phyloP scores from a whole-genome alignment of 2,797 vertebrate genomes.

The Hoplostethus mediterraneus region DNA sequence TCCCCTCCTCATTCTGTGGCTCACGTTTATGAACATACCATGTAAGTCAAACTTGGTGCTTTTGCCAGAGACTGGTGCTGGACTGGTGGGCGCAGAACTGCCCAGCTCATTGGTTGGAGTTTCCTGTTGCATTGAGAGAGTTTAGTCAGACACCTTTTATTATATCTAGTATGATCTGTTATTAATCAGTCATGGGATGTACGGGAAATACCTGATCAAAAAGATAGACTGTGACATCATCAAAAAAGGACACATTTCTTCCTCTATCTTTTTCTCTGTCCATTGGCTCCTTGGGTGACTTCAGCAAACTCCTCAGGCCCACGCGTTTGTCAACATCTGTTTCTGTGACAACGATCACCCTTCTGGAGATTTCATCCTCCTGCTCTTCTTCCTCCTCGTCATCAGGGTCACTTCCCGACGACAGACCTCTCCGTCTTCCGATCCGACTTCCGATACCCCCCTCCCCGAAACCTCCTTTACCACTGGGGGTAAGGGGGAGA shows the following conservation, averaged over 20 bases:
- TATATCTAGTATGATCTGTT: neutral
- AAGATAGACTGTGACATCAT: conserved; percentile 96
- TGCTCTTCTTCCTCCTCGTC: conserved; percentile 86
- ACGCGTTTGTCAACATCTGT: conserved; percentile 91
- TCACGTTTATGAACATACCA: conserved; percentile 66
- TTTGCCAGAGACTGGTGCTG: conserved; percentile 82
- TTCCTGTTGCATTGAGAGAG: conserved; percentile 83
- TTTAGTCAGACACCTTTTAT: conserved; percentile 8
- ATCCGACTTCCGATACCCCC: conserved; percentile 84
- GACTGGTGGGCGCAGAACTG: conserved; percentile 83
- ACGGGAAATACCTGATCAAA: conserved; percentile 91
- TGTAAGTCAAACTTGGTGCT: conserved; percentile 80
- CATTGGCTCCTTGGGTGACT: conserved; percentile 90
- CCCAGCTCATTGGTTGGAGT: conserved; percentile 93
- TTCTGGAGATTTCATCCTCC: conserved; percentile 84
- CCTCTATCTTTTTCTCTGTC: conserved; percentile 90
- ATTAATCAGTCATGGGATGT: neutral
- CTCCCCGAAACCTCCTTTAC: conserved; percentile 88
- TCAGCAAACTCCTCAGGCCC: conserved; percentile 92
- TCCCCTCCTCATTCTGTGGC: neutral
- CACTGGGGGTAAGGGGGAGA: conserved; percentile 84
- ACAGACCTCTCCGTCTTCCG: conserved; percentile 83
- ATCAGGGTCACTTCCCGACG: conserved; percentile 81
- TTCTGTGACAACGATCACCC: conserved; percentile 92
- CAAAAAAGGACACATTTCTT: conserved; percentile 95